phyloP scores from a whole-genome alignment of 2,797 vertebrate genomes.

The Rhodeus uyekii region DNA sequence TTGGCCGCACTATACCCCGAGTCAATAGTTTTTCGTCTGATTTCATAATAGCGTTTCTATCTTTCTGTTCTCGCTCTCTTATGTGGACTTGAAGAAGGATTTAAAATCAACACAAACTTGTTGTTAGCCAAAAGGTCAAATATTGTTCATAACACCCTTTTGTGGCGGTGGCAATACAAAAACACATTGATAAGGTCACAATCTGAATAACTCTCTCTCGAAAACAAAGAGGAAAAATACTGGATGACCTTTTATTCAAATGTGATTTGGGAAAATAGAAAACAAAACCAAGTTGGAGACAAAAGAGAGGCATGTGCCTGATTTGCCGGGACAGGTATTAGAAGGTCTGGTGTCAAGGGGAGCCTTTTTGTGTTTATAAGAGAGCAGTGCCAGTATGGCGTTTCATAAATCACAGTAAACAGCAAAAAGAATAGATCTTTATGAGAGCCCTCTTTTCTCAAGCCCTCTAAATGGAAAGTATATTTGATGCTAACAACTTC shows the following conservation, averaged over 20 bases:
- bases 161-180: slow-evolving; percentile 49
- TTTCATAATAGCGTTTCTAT: neutral
- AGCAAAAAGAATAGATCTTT: neutral
- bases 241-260: slow-evolving; percentile 49
- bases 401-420: slow-evolving; percentile 24
- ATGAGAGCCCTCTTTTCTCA: neutral
- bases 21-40: neutral
- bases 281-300: slow-evolving; percentile 31
- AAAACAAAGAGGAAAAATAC: slow-evolving; percentile 1
- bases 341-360: slow-evolving; percentile 21
- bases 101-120: slow-evolving; percentile 54
- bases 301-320: neutral
- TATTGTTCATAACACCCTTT: slow-evolving; percentile 45
- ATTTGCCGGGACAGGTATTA: slow-evolving; percentile 25
- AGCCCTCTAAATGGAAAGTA: slow-evolving; percentile 28
- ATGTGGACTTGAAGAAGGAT: slow-evolving; percentile 37
- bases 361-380: slow-evolving; percentile 6
- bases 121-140: slow-evolving; percentile 72
- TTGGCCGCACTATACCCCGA: neutral
- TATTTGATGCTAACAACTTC: slow-evolving; percentile 12
- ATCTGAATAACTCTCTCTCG: slow-evolving; percentile 56
- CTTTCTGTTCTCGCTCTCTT: slow-evolving; percentile 25
- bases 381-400: neutral
- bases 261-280: slow-evolving; percentile 35
- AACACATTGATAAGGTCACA: slow-evolving; percentile 56